A percentile compares a stretch with the other conserved stretches of the same genome.
Conservation (phyloP, 64 coral and sea anemone genomes). For the Montipora sp. region DNA sequence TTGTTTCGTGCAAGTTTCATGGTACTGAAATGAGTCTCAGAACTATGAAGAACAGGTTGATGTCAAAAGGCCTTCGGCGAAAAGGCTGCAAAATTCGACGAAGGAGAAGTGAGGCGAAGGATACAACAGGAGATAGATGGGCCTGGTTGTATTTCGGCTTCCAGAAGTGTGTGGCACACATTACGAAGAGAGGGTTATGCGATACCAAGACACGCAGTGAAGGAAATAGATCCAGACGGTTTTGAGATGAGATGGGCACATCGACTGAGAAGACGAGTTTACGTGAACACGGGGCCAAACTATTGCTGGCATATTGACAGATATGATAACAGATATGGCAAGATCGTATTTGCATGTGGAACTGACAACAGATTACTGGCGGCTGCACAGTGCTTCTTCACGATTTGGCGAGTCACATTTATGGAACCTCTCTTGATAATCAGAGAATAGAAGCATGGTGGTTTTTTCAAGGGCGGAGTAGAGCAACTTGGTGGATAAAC, state of each 20-base stretch:
- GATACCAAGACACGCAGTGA: slow-evolving; percentile 49
- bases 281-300: slow-evolving; percentile 13
- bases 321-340: slow-evolving; percentile 1
- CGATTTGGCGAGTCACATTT: slow-evolving; percentile 16
- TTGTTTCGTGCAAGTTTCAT: slow-evolving; percentile 40
- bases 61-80: slow-evolving; percentile 52
- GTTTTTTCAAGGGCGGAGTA: slow-evolving; percentile 4
- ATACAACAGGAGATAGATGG: slow-evolving; percentile 59
- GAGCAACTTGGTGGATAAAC: slow-evolving; percentile 21
- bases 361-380: slow-evolving; percentile 22
- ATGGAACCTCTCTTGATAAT: slow-evolving; percentile 12
- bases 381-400: slow-evolving; percentile 27
- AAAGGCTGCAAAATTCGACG: slow-evolving; percentile 49
- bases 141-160: slow-evolving; percentile 37
- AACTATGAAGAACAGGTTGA: slow-evolving; percentile 43
- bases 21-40: slow-evolving; percentile 55
- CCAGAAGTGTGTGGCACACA: slow-evolving; percentile 57
- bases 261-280: slow-evolving; percentile 5
- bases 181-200: slow-evolving; percentile 53
- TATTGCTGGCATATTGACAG: slow-evolving; percentile 32
- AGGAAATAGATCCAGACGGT: slow-evolving; percentile 67
- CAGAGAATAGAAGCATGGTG: slow-evolving; percentile 27
- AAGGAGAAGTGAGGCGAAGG: slow-evolving; percentile 31
- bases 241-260: slow-evolving; percentile 21
- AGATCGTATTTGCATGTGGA: slow-evolving; percentile 6